phyloP scores from a whole-genome alignment of 2,113 vertebrate species.

The Pipa parva region DNA sequence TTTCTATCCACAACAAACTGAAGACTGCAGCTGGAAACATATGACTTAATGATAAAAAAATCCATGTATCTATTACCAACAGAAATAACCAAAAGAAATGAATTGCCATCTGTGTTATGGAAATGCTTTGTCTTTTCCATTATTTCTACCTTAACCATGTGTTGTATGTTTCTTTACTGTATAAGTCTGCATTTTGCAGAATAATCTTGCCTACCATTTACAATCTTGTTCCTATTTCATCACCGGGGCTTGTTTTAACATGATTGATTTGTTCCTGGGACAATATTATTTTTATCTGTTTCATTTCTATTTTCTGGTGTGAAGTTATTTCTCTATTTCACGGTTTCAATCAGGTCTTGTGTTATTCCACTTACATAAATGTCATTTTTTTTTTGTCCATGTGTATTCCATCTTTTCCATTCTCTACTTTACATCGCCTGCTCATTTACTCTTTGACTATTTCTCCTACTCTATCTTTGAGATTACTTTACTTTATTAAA shows the following conservation, averaged over 20 bases:
- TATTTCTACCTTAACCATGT: no score
- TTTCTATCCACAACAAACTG: no score
- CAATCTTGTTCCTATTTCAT: neutral
- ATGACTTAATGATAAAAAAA: no score
- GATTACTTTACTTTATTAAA: neutral
- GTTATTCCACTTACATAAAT: conserved; percentile 27
- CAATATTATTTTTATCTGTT: neutral
- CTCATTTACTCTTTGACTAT: neutral
- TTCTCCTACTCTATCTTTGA: conserved; percentile 9
- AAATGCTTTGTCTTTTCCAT: no score
- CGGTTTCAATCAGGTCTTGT: conserved; percentile 18
- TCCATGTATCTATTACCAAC: no score
- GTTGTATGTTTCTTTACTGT: no score
- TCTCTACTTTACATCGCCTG: neutral
- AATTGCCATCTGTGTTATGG: no score
- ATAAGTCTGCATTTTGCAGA: no score
- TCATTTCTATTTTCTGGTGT: conserved; percentile 1
- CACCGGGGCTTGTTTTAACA: neutral
- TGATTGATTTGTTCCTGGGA: neutral
- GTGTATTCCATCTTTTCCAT: neutral
- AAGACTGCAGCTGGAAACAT: no score
- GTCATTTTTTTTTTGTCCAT: neutral
- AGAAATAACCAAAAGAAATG: no score
- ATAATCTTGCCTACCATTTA: neutral
- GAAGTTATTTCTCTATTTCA: conserved; percentile 22